Percentiles rank a stretch among this genome's conserved stretches.
Conservation (phyloP, 92 coral and sea anemone genomes). For the Phenganax marumi region DNA sequence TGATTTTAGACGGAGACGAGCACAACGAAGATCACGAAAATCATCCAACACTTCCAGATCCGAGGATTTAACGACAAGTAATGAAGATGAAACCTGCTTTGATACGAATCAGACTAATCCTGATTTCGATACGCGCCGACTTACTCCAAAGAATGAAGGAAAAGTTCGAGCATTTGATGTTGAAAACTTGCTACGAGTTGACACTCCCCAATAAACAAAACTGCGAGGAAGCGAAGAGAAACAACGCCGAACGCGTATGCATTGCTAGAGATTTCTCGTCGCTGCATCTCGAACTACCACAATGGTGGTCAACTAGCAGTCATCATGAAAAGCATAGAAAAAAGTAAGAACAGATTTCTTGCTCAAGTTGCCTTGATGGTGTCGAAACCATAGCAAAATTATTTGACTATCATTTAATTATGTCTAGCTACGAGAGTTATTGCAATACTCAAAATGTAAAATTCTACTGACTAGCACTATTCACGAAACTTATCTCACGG, state of each 20-base stretch:
- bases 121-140: neutral
- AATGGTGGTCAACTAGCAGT: too few species aligned
- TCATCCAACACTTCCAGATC: neutral
- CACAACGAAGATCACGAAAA: slow-evolving; percentile 47
- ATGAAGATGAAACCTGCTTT: slow-evolving; percentile 9
- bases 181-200: slow-evolving; percentile 32
- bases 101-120: neutral
- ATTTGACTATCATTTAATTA: too few species aligned
- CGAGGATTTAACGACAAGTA: neutral
- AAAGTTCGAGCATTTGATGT: slow-evolving; percentile 42
- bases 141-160: neutral
- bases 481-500: too few species aligned
- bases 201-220: slow-evolving; percentile 11
- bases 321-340: too few species aligned
- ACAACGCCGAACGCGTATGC: neutral
- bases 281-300: too few species aligned
- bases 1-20: slow-evolving; percentile 52
- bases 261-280: neutral
- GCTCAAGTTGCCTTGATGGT: too few species aligned
- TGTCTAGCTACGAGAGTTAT: too few species aligned
- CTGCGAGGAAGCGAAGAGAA: neutral
- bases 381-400: too few species aligned
- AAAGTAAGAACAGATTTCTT: too few species aligned
- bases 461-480: too few species aligned
- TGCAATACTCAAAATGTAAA: too few species aligned